Percentiles rank a stretch among this genome's conserved stretches.
These are phyloP conservation scores for Centroberyx gerrardi DNA, from an alignment of 2,797 vertebrate genomes.

Conservation along the genomic window DNA sequence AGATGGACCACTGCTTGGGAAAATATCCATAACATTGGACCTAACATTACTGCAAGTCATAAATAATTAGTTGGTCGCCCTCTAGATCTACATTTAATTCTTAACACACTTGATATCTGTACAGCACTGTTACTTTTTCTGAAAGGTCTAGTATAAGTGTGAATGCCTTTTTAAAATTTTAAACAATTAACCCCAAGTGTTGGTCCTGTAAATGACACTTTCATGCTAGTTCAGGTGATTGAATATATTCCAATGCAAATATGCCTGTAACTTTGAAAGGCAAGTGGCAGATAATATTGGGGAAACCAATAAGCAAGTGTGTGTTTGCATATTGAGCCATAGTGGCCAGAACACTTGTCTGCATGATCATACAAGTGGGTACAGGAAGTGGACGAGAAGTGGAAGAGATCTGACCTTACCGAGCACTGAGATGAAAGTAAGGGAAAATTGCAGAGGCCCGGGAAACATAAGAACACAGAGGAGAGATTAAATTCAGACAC, in stretches of 20 bases:
- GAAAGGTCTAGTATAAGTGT: too few species aligned
- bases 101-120: too few species aligned
- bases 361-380: slow-evolving; percentile 40
- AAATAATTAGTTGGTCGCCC: neutral
- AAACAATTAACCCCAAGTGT: too few species aligned
- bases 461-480: slow-evolving; percentile 75
- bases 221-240: too few species aligned
- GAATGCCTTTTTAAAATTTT: too few species aligned
- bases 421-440: slow-evolving; percentile 77
- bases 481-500: slow-evolving; percentile 76
- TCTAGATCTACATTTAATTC: neutral
- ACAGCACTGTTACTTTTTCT: neutral
- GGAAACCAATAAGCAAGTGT: neutral
- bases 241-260: too few species aligned
- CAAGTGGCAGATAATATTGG: neutral
- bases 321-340: neutral
- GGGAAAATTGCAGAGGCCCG: slow-evolving; percentile 72
- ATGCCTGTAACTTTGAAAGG: neutral
- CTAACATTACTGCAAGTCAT: neutral
- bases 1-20: neutral
- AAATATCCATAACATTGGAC: neutral
- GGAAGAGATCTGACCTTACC: slow-evolving; percentile 61
- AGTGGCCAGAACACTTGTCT: slow-evolving; percentile 4
- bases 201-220: neutral
- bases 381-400: slow-evolving; percentile 64